Base-by-base conservation (phyloP, 2,113 vertebrate genomes). In the Probosciger aterrimus region DNA sequence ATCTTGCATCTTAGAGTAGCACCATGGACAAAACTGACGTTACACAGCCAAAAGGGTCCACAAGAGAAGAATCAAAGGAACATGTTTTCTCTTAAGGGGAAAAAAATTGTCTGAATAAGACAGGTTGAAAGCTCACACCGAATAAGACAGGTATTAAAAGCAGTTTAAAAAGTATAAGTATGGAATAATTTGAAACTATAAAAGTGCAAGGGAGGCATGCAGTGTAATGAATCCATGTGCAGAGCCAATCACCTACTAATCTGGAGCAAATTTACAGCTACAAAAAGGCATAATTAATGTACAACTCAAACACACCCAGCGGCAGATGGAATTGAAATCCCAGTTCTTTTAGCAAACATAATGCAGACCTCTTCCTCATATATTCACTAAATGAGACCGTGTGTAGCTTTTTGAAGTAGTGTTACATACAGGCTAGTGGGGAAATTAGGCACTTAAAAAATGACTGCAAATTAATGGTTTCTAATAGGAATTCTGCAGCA, bases 241-340 rank as follows among this genome's bases (percentile, higher is more conserved):
- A 0, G 86, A 94, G 85, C 62, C 83, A 93, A 93, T 95, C 92
- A 86, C 70, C 65, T 91, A 57, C 83, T 95, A 92, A 93, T 93
- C 93, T 96, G 95, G 92, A 95, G 92, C 74, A 96, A 96, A 96
- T 96, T 94, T 96, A 94, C 95, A 93, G 70, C 92, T 95, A 92
- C 92, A 93, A 95, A 95, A 86, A 94, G 92, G 67, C 81, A 93
- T 94, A 97, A 96, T 97, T 96, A 95, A 94, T 95, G 92, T 75
- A 96, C 90, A 94, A 96, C 80, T 96, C 95, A 96, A 92, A 88
- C 90, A 96, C 95, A 96, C 95, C 44, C 90, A 73, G 69, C 9
- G 0, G 93, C 94, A 96, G 90, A 96, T 94, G 93, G 95, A 97
- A 92, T 16, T 92, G 88, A 93, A 94, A 95, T 86, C 79, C 71